Evolutionary conservation across 2,797 vertebrate genomes (phyloP), one percentile per base, ranked within the genome.

Genomic region (Acrossocheilus fasciatus): DNA sequence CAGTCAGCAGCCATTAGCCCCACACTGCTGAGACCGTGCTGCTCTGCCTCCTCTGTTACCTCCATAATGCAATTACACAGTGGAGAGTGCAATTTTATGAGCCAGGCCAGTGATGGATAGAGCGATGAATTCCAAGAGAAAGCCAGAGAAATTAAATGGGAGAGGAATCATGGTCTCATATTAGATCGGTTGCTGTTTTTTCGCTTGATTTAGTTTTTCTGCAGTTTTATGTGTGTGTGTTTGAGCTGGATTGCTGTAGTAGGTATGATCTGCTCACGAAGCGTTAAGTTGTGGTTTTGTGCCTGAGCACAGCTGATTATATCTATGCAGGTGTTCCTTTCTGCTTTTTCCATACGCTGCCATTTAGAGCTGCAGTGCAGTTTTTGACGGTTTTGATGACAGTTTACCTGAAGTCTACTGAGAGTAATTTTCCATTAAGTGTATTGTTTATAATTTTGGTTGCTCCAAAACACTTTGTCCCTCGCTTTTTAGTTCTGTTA

Each of bases 31-130:
- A 89, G 76, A 52, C 81, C 91, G 87, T 81, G 80, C 87, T 89
- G 93, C 68, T 72, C 87, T 82, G 85, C 41, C 93, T 93, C 88
- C 90, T 87, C 92, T 92, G 91, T 93, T 93, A 92, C 92, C 91
- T 87, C 91, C 90, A 89, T 93, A 95, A 95, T 93, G 91, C 93
- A 94, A 95, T 95, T 96, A 95, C 91, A 89, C 91, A 89, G 91
- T 94, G 84, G 54, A 89, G 79, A 90, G 86, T 83, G 87, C 75
- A 72, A 82, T 85, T 88, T 89, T 87, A 86, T 81, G 82, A 90
- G 85, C 85, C 82, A 89, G 83, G 66, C 78, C 84, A 64, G 43
- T 84, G 83, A 84, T 76, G 78, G 78, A 83, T 82, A 90, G 84
- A 89, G 54, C 81, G 81, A 83, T 79, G 75, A 86, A 88, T 84